Percentiles rank a stretch among this genome's conserved stretches.
Conservation (phyloP, 2,888 invertebrate species). For the Zaprionus obscuricornis region DNA sequence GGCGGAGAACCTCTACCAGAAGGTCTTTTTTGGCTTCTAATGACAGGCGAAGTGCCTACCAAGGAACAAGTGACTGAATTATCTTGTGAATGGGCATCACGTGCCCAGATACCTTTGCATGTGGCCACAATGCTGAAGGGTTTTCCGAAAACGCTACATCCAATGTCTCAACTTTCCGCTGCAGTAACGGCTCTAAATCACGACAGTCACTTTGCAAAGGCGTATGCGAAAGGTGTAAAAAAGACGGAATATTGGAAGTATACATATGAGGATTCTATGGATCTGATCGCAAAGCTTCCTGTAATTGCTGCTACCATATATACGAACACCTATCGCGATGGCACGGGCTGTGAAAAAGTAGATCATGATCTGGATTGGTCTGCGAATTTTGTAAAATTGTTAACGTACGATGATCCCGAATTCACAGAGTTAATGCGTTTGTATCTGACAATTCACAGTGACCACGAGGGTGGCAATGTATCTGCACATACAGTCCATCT, state of each 20-base stretch:
- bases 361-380: slow-evolving; percentile 54
- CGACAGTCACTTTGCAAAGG: slow-evolving; percentile 90
- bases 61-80: slow-evolving; percentile 89
- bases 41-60: slow-evolving; percentile 92
- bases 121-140: slow-evolving; percentile 83
- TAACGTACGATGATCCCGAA: slow-evolving; percentile 32
- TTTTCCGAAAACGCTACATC: slow-evolving; percentile 86
- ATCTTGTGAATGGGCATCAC: slow-evolving; percentile 89
- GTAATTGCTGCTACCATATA: slow-evolving; percentile 88
- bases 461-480: slow-evolving; percentile 94
- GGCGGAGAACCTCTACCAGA: too few relatives aligned
- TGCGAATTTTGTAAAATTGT: slow-evolving; percentile 88
- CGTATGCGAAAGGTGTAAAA: slow-evolving; percentile 86
- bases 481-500: slow-evolving; percentile 92
- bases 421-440: slow-evolving; percentile 85
- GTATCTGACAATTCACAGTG: slow-evolving; percentile 90
- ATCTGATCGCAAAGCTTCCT: slow-evolving; percentile 91
- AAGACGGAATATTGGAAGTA: slow-evolving; percentile 90
- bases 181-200: slow-evolving; percentile 90
- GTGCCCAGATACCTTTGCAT: slow-evolving; percentile 88
- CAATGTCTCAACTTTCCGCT: slow-evolving; percentile 92
- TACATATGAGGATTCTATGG: slow-evolving; percentile 91
- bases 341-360: slow-evolving; percentile 10
- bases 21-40: slow-evolving; percentile 93
- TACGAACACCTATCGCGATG: slow-evolving; percentile 84